Evolutionary conservation across 2,888 invertebrate species (phyloP).

Genomic region (Leucophenga montana): DNA sequence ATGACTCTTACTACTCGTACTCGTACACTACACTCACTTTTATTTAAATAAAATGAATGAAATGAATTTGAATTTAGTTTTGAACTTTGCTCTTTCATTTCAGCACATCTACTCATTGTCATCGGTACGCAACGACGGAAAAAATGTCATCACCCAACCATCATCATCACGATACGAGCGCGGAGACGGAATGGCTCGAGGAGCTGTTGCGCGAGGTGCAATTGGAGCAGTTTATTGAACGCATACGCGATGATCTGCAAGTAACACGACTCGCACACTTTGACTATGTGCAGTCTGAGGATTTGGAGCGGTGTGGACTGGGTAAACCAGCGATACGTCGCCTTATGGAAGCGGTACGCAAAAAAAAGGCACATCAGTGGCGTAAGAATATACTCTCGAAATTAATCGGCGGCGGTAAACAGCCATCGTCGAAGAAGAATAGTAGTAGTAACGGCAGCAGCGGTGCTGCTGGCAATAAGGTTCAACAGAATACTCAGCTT

Average conservation of each 20-base stretch:
- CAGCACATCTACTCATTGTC: constrained; percentile 51
- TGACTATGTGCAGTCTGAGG: constrained; percentile 95
- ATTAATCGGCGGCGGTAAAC: constrained; percentile 79
- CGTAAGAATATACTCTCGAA: constrained; percentile 87
- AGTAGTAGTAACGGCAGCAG: constrained; percentile 8
- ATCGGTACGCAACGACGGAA: constrained; percentile 36
- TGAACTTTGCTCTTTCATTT: not conserved
- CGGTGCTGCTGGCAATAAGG: constrained; percentile 38
- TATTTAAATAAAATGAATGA: not conserved
- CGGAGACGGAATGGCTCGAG: constrained; percentile 75
- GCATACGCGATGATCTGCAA: constrained; percentile 93
- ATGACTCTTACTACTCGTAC: not conserved
- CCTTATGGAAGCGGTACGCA: constrained; percentile 92
- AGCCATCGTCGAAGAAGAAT: constrained; percentile 73
- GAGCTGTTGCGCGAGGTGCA: constrained; percentile 92
- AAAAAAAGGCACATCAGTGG: constrained; percentile 86
- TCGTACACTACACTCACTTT: too few relatives aligned
- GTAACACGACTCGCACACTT: constrained; percentile 95
- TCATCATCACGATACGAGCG: constrained; percentile 3
- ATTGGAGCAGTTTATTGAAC: constrained; percentile 90
- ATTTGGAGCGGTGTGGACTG: constrained; percentile 94
- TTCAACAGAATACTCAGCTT: constrained; percentile 65
- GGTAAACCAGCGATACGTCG: constrained; percentile 94
- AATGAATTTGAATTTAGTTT: not conserved
- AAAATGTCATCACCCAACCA: constrained; percentile 7